Conservation (phyloP, 2,113 vertebrate species). For the Haemorhous mexicanus region DNA sequence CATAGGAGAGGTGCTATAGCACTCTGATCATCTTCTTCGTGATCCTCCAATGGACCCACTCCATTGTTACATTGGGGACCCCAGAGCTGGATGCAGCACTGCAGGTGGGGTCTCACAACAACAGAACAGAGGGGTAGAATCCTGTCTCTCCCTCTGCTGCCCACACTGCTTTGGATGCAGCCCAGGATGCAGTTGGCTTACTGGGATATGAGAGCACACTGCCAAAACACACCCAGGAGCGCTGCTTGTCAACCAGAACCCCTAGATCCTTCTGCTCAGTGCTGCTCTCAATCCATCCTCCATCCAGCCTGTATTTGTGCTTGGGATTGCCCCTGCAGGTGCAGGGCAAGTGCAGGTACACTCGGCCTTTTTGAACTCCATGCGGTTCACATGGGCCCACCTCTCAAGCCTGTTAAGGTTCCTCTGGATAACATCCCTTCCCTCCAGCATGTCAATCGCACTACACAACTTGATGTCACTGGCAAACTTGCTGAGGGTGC, state of each 20-base stretch:
- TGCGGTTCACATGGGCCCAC: not conserved
- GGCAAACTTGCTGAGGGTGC: not conserved
- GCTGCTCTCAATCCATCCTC: not conserved
- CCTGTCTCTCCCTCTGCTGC: accelerated
- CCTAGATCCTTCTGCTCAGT: not conserved
- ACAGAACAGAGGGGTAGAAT: not conserved
- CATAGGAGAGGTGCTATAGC: not conserved
- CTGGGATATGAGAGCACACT: not conserved
- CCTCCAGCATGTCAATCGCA: accelerated
- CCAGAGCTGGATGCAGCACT: not conserved
- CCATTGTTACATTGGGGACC: accelerated
- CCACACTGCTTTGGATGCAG: not conserved
- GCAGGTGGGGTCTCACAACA: not conserved
- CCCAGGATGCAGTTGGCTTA: not conserved
- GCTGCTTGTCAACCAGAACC: not conserved
- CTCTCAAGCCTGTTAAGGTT: not conserved
- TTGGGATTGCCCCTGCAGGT: not conserved
- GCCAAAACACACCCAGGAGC: not conserved
- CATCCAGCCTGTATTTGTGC: not conserved
- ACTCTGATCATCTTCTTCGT: not conserved
- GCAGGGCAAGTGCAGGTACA: not conserved
- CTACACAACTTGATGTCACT: not conserved
- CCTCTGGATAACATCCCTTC: not conserved
- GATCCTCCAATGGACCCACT: not conserved
- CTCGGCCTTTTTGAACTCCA: not conserved